Base-by-base conservation (phyloP, 53 echinoderm and acorn worm genomes). In the Crossaster papposus region DNA sequence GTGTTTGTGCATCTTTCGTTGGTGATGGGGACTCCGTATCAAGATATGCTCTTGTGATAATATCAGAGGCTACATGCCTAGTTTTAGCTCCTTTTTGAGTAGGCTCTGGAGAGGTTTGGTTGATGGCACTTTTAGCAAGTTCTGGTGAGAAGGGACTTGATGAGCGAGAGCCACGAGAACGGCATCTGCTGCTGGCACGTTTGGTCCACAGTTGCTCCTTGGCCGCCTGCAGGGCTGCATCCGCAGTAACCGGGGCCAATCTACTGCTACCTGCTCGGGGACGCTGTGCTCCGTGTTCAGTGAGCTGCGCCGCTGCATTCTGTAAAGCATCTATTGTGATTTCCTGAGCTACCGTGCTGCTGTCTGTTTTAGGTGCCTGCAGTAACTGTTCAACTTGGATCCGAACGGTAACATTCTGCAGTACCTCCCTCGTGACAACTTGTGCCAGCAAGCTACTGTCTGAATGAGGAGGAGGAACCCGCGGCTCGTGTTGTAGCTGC, bases 391-490 rank as follows among this genome's bases (percentile, higher is more conserved):
- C 73, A 54, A 74, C 29, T 50, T 74, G 75, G 0, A 85, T 53
- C 53, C 53, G 85, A 14, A 55, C 2, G 10, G 74, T 38, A 36
- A 54, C 85, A 31, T 53, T 85, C 10, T 72, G 74, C 18, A 85
- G 14, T 0, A 73, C 74, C 31, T 85, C 85, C 20, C 74, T 54
- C 20, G 85, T 85, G 85, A 85, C 74, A 2, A 74, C 74, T 37
- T 85, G 85, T 32, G 85, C 85, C 23, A 85, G 58, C n/a, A 74
- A 36, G 54, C 85, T 85, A 51, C 54, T 85, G n/a, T 85, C 85
- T 7, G 85, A 37, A 20, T 53, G 52, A 36, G 73, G 85, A 15
- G 72, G 30, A 2, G 85, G 44, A 32, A 52, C 32, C 11, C 74
- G 53, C 33, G 44, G 44, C 44, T 44, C 44, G 44, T 17, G 17